phyloP scores from a whole-genome alignment of 2,888 invertebrate species.

The Amiota minor region DNA sequence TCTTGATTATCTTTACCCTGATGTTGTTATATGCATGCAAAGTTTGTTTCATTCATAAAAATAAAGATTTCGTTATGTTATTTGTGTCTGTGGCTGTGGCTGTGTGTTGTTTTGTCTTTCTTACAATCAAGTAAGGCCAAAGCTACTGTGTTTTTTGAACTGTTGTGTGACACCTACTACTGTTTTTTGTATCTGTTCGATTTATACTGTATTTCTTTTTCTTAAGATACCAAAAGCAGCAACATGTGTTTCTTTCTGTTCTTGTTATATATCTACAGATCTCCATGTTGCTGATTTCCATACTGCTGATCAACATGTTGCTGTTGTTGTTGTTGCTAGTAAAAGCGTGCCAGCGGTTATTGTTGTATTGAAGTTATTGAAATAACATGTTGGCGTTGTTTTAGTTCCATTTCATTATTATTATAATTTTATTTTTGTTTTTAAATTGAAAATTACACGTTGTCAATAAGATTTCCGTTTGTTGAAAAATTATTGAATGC shows the following conservation, averaged over 20 bases:
- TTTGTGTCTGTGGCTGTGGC: background rate
- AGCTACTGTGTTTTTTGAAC: too few species aligned
- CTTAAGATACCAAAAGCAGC: constrained; percentile 20
- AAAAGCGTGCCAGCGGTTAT: constrained; percentile 31
- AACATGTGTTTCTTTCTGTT: constrained; percentile 5
- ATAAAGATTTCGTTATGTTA: constrained; percentile 5
- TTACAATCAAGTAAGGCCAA: too few species aligned
- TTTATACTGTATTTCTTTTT: constrained; percentile 11
- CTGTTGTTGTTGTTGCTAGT: constrained; percentile 10
- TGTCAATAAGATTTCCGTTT: constrained; percentile 61
- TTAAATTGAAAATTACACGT: constrained; percentile 66
- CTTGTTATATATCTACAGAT: background rate
- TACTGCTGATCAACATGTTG: constrained; percentile 34
- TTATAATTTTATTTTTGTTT: constrained; percentile 29
- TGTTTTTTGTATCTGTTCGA: background rate
- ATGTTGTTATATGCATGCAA: constrained; percentile 7
- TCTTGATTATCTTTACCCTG: background rate
- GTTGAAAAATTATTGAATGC: constrained; percentile 10
- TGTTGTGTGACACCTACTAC: constrained; percentile 54
- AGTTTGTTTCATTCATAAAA: constrained; percentile 59
- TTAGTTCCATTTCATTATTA: constrained; percentile 51
- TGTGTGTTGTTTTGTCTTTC: constrained; percentile 19
- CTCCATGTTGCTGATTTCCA: constrained; percentile 12
- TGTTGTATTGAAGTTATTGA: constrained; percentile 56
- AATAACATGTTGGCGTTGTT: constrained; percentile 67